Evolutionary conservation across 2,113 vertebrate genomes (phyloP), one percentile per base, ranked within the genome.

Genomic region (Marmota monax): DNA sequence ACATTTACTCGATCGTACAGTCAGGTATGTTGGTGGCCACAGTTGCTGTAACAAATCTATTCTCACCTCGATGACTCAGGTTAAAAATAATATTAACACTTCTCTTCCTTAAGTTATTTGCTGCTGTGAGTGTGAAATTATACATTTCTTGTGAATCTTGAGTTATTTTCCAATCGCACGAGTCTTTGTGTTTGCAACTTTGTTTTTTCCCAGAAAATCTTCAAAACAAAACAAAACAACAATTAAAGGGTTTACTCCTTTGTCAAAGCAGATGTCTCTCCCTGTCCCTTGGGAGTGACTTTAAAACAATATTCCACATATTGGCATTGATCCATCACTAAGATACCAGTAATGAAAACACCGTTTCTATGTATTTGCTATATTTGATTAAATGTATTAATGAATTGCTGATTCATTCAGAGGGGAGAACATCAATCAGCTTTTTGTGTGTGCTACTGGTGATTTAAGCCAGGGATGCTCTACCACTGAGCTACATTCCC

Each of bases 61-160:
- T 25, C 98, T 98, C 98, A 99, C 99, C 96, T 98, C 95, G 98
- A 37, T 98, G 95, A 74, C 96, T 65, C 84, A 98, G 73, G 91
- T 98, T 79, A 95, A 99, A 98, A 76, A 51, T 5, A 76, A 97
- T 42, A 6, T 0, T 84, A 83, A 96, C 95, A 29, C 94, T 96
- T 94, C 96, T 98, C 58, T 95, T 97, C 80, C 99, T 98, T 20
- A 99, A 72, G 2, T 56, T 0, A 61, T 99, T 99, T 98, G 97
- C 95, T 80, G 98, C 96, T 17, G 56, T 84, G 92, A 99, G 13
- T 8, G 97, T 98, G 76, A 99, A 94, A 92, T 98, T 98, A 70
- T 92, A 98, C 2, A 39, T 89, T 79, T 61, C 92, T 96, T 98
- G 98, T 7, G 88, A 56, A 12, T 94, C 88, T 58, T 90, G 48